Evolutionary conservation across 2,888 invertebrate species (phyloP).

Genomic region (Diplazon laetatorius): DNA sequence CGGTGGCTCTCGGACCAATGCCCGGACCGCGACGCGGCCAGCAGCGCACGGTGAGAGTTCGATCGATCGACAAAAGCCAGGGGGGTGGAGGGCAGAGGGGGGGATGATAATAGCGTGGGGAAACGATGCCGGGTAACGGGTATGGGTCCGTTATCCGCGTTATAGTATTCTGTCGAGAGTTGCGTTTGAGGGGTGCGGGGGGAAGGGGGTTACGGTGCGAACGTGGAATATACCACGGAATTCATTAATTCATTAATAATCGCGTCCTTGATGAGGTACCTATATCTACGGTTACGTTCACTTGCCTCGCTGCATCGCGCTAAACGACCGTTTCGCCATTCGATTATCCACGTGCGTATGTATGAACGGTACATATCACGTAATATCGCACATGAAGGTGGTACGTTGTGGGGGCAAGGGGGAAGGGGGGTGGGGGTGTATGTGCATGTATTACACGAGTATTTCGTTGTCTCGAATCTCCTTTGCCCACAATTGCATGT

Average conservation of each 20-base stretch:
- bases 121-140: conserved; percentile 48
- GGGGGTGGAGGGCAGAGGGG: conserved; percentile 49
- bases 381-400: conserved; percentile 50
- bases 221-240: conserved; percentile 49
- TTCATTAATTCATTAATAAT: conserved; percentile 64
- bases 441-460: conserved; percentile 24
- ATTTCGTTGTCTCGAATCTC: background rate
- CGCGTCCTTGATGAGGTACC: conserved; percentile 56
- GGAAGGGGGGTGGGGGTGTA: background rate
- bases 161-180: conserved; percentile 35
- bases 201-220: conserved; percentile 35
- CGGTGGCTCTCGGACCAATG: conserved; percentile 46
- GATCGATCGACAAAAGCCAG: conserved; percentile 58
- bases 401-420: conserved; percentile 6
- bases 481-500: too few species aligned
- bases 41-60: conserved; percentile 40
- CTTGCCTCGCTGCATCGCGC: conserved; percentile 2
- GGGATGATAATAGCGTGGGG: conserved; percentile 52
- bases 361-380: conserved; percentile 40
- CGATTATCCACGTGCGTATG: conserved; percentile 59
- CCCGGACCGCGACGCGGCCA: conserved; percentile 34
- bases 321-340: conserved; percentile 55
- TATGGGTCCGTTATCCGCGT: conserved; percentile 20
- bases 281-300: conserved; percentile 43
- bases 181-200: too few species aligned